These are phyloP conservation scores for Resseliella maxima DNA, from an alignment of 2,888 invertebrate genomes.

Conservation along the genomic window DNA sequence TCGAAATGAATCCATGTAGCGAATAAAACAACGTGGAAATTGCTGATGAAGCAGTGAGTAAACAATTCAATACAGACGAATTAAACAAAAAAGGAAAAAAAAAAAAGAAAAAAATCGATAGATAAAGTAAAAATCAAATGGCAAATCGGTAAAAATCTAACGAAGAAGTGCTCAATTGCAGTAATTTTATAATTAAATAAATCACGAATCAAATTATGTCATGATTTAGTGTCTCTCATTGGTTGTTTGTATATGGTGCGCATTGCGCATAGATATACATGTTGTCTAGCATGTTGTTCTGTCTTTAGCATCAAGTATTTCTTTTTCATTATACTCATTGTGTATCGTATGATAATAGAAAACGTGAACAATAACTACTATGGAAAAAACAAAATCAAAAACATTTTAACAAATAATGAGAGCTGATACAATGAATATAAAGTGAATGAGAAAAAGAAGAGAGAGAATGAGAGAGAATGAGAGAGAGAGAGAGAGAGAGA, in stretches of 20 bases:
- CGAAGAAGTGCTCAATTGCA: constrained; percentile 54
- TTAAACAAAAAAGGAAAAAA: neutral
- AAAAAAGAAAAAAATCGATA: neutral
- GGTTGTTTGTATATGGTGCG: neutral
- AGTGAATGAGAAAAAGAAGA: neutral
- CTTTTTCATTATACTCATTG: constrained; percentile 1
- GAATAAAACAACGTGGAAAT: too few relatives aligned
- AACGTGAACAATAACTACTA: constrained; percentile 45
- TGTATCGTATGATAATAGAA: constrained; percentile 38
- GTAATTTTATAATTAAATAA: constrained; percentile 55
- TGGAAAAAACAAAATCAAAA: constrained; percentile 24
- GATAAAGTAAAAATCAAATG: neutral
- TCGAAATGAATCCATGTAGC: too few relatives aligned
- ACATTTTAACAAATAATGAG: constrained; percentile 18
- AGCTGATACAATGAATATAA: neutral
- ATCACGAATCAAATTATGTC: constrained; percentile 55
- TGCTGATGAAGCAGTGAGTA: too few relatives aligned
- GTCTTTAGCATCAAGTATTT: too few relatives aligned
- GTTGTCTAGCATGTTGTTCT: too few relatives aligned
- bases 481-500: too few relatives aligned
- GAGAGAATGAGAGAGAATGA: too few relatives aligned
- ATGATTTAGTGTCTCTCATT: constrained; percentile 49
- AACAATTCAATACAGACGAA: neutral
- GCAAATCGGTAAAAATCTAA: neutral
- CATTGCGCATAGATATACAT: neutral